Conservation (phyloP, 2,113 vertebrate species). For the Mobula birostris region DNA sequence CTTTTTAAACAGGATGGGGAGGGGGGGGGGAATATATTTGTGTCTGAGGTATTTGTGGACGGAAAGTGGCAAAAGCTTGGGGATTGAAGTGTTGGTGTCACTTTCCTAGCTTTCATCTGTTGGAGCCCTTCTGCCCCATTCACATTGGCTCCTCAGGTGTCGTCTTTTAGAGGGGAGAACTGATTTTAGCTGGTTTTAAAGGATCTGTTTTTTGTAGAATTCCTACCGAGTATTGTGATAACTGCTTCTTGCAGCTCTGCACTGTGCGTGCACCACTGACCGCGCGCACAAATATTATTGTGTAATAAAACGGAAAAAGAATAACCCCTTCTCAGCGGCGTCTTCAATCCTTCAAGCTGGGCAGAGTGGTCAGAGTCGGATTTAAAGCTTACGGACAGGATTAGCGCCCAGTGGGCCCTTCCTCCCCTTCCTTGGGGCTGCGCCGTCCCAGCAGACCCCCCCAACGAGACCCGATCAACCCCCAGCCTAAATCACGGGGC, state of each 20-base stretch:
- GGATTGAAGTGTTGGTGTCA: conserved; percentile 19
- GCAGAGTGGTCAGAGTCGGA: no score
- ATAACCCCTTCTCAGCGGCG: neutral
- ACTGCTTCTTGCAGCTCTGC: conserved; percentile 6
- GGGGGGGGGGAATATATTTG: neutral
- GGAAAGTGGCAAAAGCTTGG: neutral
- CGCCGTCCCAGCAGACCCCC: no score
- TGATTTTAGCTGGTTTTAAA: conserved; percentile 36
- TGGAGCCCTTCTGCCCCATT: conserved; percentile 10
- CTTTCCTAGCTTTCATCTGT: conserved; percentile 26
- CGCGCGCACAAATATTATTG: conserved; percentile 1
- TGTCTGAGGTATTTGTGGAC: conserved; percentile 2
- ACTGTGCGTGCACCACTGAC: neutral
- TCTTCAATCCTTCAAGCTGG: neutral
- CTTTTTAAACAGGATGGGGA: conserved; percentile 16
- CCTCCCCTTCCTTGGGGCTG: no score
- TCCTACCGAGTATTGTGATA: conserved; percentile 35
- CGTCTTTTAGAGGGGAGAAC: conserved; percentile 27
- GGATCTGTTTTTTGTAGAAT: conserved; percentile 36
- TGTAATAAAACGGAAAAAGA: conserved; percentile 34
- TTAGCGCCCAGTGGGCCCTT: no score
- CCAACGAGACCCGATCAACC: no score
- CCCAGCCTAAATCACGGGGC: no score
- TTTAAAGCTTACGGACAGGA: no score
- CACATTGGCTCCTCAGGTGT: conserved; percentile 14